Base-by-base conservation (phyloP, 1,140 invertebrate genomes). In the Heliconius congener region DNA sequence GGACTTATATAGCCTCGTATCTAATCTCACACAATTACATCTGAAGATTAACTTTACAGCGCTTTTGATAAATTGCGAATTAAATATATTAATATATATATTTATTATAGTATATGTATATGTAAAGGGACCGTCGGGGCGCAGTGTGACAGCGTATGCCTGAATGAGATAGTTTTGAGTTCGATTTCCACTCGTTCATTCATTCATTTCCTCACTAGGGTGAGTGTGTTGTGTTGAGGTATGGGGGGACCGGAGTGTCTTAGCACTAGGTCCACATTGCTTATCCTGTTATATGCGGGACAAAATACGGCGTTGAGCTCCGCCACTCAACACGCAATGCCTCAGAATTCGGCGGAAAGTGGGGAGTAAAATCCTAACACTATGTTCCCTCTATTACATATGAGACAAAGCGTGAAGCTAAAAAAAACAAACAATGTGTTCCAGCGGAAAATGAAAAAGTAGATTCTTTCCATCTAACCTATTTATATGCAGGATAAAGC, bases 11-110 rank as follows among this genome's bases (percentile, higher is more conserved):
- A 66, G 23, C 23, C 60, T 30, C 60, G 27, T 66, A 66, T 66
- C 60, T 66, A 30, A 66, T 66, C 60, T 66, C 23, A 66, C 23
- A 66, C 57, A 66, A 30, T 66, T 23, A 66, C 60, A 30, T 66
- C 23, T 66, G 27, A 66, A 66, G 60, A 66, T 66, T 30, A 66
- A 66, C 27, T 66, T 66, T 66, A 30, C 8, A 66, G 11, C 60
- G 27, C 60, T 27, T 66, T 66, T 30, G 60, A 66, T 66, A 66
- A 30, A 66, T 30, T 66, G 13, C 16, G 60, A 66, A 66, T 66
- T 66, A 66, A 30, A 66, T 66, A 66, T 23, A 57, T 57, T 23
- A 23, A 57, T 57, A 57, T 23, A 57, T 23, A 11, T 57, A 57
- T n/a, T 19, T 55, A 55, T 55, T 55, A 55, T 23, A 23, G 9